Percentiles rank a stretch among this genome's conserved stretches.
Evolutionary conservation across 30 jellyfish, hydroid and myxozoan genomes (phyloP).

Genomic region (Sanderia malayensis): DNA sequence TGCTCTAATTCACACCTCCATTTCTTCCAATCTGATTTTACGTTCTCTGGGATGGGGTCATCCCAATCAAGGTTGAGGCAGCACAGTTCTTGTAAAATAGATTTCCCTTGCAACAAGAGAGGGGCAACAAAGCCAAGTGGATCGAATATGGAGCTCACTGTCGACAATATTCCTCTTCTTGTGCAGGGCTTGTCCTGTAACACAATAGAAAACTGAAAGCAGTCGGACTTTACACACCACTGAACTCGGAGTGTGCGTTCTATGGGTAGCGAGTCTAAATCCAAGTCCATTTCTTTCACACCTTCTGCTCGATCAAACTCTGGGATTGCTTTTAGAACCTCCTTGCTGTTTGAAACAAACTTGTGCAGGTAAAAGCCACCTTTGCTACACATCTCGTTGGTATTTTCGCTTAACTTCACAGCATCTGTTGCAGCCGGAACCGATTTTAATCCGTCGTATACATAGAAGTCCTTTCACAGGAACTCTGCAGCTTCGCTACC

Average conservation of each 20-base stretch:
- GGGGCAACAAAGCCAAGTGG: conserved; percentile 39
- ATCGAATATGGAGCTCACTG: conserved; percentile 35
- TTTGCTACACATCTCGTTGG: conserved; percentile 33
- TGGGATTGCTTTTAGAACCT: conserved; percentile 17
- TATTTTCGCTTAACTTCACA: not conserved
- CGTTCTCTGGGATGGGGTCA: not conserved
- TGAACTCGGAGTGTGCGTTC: conserved; percentile 43
- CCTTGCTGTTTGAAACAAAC: conserved; percentile 26
- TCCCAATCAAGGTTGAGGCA: conserved; percentile 20
- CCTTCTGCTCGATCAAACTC: conserved; percentile 6
- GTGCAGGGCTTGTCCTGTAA: conserved; percentile 20
- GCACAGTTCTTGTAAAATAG: conserved; percentile 22
- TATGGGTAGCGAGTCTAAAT: conserved; percentile 12
- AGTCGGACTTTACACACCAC: conserved; percentile 49
- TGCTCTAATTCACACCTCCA: conserved; percentile 4
- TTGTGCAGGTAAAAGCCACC: conserved; percentile 35
- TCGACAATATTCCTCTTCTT: conserved; percentile 19
- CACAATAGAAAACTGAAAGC: conserved; percentile 10
- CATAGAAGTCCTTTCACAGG: conserved; percentile 23
- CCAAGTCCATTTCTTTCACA: conserved; percentile 13
- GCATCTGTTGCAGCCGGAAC: conserved; percentile 8
- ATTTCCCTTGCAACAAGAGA: conserved; percentile 8
- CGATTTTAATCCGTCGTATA: conserved; percentile 24
- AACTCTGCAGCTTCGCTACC: conserved; percentile 23
- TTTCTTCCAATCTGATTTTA: not conserved